Conservation (phyloP, 2,888 invertebrate species). For the Cerceris ruficornis region DNA sequence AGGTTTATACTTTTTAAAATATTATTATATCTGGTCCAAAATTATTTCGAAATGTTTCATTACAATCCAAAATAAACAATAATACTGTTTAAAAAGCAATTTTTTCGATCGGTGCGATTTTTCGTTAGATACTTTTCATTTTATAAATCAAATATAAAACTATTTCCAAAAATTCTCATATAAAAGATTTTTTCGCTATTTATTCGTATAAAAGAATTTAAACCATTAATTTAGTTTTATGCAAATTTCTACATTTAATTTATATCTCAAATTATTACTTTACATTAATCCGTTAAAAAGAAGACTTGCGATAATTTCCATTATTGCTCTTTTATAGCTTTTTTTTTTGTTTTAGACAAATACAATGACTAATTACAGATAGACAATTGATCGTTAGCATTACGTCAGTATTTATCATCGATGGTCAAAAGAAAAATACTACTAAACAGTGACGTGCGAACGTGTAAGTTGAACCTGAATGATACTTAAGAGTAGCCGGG, state of each 20-base stretch:
- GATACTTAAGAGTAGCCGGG: constrained; percentile 25
- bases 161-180: constrained; percentile 30
- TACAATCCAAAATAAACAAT: constrained; percentile 40
- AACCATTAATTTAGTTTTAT: constrained; percentile 30
- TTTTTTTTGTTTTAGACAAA: constrained; percentile 27
- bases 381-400: constrained; percentile 29
- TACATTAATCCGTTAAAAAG: constrained; percentile 46
- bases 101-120: constrained; percentile 29
- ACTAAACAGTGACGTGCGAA: constrained; percentile 23
- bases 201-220: constrained; percentile 46
- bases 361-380: constrained; percentile 51
- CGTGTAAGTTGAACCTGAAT: constrained; percentile 31
- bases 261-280: constrained; percentile 40
- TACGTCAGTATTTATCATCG: constrained; percentile 24
- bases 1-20: constrained; percentile 24
- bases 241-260: constrained; percentile 44
- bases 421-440: constrained; percentile 32
- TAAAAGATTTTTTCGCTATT: constrained; percentile 41
- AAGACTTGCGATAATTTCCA: constrained; percentile 43
- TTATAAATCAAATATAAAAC: constrained; percentile 40
- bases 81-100: constrained; percentile 52
- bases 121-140: constrained; percentile 9
- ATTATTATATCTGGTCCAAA: constrained; percentile 40
- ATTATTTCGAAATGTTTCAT: constrained; percentile 35
- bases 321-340: constrained; percentile 54